Evolutionary conservation across 2,797 vertebrate species (phyloP).

Genomic region (Podarcis siculus): DNA sequence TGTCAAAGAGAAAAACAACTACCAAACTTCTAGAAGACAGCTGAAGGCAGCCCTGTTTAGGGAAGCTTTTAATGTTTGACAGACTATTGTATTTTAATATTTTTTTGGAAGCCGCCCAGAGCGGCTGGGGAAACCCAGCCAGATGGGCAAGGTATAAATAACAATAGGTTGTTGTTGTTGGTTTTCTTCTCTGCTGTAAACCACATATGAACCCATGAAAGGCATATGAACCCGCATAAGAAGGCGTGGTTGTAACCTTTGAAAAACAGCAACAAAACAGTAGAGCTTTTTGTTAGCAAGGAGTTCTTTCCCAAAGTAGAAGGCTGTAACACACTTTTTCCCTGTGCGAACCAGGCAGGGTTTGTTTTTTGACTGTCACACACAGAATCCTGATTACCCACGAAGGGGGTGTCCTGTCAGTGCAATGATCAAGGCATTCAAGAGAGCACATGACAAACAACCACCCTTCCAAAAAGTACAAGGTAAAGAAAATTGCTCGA

Average conservation of each 20-base stretch:
- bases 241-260: neutral
- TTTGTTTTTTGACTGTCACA: neutral
- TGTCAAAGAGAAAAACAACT: too few species aligned
- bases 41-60: too few species aligned
- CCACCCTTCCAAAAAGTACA: neutral
- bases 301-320: neutral
- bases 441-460: slow-evolving; percentile 1
- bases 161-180: neutral
- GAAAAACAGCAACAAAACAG: neutral
- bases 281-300: neutral
- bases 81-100: too few species aligned
- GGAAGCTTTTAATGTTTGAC: too few species aligned
- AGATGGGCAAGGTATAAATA: too few species aligned
- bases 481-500: neutral
- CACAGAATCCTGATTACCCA: neutral
- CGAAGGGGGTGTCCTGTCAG: neutral
- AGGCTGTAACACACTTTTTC: neutral
- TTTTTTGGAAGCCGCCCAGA: too few species aligned
- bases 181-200: too few species aligned
- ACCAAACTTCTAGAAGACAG: too few species aligned
- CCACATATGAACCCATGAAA: neutral
- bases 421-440: slow-evolving; percentile 8
- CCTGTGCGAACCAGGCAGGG: neutral
- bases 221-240: neutral
- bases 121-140: too few species aligned